phyloP scores from a whole-genome alignment of 1,140 invertebrate species.

The Chrysomallon squamiferum region DNA sequence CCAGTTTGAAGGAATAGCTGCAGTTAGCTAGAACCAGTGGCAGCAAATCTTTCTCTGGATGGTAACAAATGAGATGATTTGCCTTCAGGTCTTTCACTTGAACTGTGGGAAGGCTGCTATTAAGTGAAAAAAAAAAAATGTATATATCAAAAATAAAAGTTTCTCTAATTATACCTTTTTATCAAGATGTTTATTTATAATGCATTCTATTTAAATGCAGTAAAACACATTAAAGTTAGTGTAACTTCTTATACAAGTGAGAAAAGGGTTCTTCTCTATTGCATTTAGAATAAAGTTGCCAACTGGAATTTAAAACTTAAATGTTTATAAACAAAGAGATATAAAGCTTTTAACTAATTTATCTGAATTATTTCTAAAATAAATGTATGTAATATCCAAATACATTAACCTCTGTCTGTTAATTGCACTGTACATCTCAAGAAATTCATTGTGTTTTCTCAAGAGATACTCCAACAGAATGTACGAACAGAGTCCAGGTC shows the following conservation, averaged over 20 bases:
- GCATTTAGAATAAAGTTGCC: too few species aligned
- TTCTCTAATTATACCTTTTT: too few species aligned
- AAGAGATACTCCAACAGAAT: slow-evolving; percentile 31
- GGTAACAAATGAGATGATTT: slow-evolving; percentile 39
- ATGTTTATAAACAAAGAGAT: too few species aligned
- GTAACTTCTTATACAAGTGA: too few species aligned
- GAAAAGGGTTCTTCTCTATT: too few species aligned
- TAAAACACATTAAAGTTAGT: too few species aligned
- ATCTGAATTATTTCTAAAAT: too few species aligned
- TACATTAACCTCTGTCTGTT: slow-evolving; percentile 20
- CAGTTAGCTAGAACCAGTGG: slow-evolving; percentile 43
- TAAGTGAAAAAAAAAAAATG: not conserved
- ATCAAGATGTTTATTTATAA: too few species aligned
- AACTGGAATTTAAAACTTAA: too few species aligned
- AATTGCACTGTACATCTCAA: slow-evolving; percentile 26
- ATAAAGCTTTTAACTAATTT: too few species aligned
- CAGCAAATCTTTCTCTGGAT: slow-evolving; percentile 40
- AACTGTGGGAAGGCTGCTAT: slow-evolving; percentile 11
- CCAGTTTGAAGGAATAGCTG: slow-evolving; percentile 39
- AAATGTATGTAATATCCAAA: too few species aligned
- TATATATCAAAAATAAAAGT: not conserved
- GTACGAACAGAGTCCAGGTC: slow-evolving; percentile 37
- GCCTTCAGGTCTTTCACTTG: slow-evolving; percentile 19
- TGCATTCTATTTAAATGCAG: too few species aligned
- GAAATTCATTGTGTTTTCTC: slow-evolving; percentile 42